phyloP scores from a whole-genome alignment of 2,888 invertebrate genomes.

The Drosophila merina region DNA sequence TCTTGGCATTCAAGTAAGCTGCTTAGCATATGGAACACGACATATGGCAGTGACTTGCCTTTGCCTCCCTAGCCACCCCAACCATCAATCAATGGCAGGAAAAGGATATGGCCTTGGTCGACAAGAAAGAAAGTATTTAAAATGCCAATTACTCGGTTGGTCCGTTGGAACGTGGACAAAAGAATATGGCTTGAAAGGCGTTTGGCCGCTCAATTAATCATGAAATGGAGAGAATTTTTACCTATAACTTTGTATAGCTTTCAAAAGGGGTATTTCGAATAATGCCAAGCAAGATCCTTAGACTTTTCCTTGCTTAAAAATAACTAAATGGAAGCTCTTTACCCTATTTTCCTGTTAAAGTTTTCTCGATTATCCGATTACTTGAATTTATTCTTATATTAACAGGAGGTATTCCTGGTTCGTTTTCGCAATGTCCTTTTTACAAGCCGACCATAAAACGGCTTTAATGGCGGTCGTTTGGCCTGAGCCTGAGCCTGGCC shows the following conservation, averaged over 20 bases:
- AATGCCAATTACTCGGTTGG: constrained; percentile 33
- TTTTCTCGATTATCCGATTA: neutral
- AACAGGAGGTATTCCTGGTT: neutral
- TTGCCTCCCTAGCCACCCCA: neutral
- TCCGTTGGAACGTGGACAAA: constrained; percentile 17
- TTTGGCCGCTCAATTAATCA: constrained; percentile 56
- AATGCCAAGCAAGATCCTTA: neutral
- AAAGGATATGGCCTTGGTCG: constrained; percentile 38
- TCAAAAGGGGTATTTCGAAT: neutral
- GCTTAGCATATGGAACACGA: constrained; percentile 57
- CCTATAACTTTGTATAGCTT: constrained; percentile 7
- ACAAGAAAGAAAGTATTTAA: constrained; percentile 48
- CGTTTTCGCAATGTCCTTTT: neutral
- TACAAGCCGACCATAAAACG: constrained; percentile 66
- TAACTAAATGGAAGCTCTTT: neutral
- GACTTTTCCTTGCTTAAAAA: neutral
- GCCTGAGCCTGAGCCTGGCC: constrained; percentile 26
- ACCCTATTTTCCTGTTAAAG: neutral
- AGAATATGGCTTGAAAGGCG: neutral
- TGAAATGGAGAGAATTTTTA: constrained; percentile 10
- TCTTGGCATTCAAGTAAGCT: constrained; percentile 58
- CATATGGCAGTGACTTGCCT: constrained; percentile 24
- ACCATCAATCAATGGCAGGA: constrained; percentile 66
- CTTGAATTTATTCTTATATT: neutral
- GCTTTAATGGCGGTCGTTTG: constrained; percentile 74